A percentile compares a stretch with the other conserved stretches of the same genome.
phyloP scores from a whole-genome alignment of 1,140 invertebrate species.

The Lucilia cuprina region DNA sequence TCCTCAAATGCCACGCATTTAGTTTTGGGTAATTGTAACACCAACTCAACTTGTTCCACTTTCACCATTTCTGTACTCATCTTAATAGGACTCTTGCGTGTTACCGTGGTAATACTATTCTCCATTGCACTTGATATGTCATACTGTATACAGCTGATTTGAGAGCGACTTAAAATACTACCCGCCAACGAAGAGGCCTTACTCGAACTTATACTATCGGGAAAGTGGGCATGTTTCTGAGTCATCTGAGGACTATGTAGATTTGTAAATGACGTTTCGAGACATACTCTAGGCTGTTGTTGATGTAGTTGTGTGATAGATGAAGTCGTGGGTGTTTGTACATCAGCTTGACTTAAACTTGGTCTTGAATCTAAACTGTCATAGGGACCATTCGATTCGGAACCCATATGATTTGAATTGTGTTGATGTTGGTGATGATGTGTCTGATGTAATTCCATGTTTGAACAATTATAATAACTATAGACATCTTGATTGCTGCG shows the following conservation, averaged over 20 bases:
- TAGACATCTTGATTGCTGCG: slow-evolving; percentile 14
- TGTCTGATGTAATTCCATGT: slow-evolving; percentile 25
- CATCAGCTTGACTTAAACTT: slow-evolving; percentile 50
- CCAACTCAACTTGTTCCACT: slow-evolving; percentile 34
- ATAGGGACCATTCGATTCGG: slow-evolving; percentile 8
- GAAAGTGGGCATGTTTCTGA: slow-evolving; percentile 46
- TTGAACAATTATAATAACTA: slow-evolving; percentile 31
- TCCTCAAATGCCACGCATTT: slow-evolving; percentile 17
- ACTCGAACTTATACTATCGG: slow-evolving; percentile 44
- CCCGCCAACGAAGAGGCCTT: slow-evolving; percentile 64
- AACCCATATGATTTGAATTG: slow-evolving; percentile 11
- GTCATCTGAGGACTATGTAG: slow-evolving; percentile 64
- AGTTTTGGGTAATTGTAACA: slow-evolving; percentile 45
- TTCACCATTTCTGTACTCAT: slow-evolving; percentile 46
- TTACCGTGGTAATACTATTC: slow-evolving; percentile 52
- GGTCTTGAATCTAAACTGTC: background rate
- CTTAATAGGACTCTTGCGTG: slow-evolving; percentile 52
- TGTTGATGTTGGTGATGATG: slow-evolving; percentile 43
- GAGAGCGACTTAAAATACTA: slow-evolving; percentile 59
- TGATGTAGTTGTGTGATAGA: slow-evolving; percentile 63
- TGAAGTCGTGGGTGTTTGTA: slow-evolving; percentile 51
- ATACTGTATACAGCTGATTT: slow-evolving; percentile 50
- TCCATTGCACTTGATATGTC: slow-evolving; percentile 57
- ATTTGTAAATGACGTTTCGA: slow-evolving; percentile 81
- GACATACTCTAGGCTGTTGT: slow-evolving; percentile 67